Conservation (phyloP, 2,797 vertebrate genomes). For the Carapus acus region DNA sequence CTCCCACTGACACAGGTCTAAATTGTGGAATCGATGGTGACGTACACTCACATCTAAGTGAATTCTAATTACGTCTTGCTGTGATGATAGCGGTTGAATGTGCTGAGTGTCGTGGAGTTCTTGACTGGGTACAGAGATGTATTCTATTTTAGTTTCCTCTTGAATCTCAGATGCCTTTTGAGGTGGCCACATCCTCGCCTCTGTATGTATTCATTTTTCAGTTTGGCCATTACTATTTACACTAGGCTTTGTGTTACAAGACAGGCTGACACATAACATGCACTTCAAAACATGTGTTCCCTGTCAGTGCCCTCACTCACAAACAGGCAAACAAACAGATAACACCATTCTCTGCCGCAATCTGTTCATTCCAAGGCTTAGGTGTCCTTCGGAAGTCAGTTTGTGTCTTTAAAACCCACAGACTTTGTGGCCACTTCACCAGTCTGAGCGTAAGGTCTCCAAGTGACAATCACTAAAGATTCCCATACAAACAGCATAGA, state of each 20-base stretch:
- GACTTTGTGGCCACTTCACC: neutral
- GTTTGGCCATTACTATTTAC: too few relatives aligned
- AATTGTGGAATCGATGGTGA: too few relatives aligned
- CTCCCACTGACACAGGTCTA: too few relatives aligned
- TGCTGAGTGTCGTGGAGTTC: too few relatives aligned
- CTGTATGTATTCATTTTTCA: neutral
- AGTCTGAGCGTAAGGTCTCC: neutral
- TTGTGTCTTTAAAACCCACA: neutral
- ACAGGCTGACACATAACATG: neutral
- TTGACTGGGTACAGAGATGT: neutral
- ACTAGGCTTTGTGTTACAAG: too few relatives aligned
- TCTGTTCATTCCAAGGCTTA: conserved; percentile 1
- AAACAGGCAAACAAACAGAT: neutral
- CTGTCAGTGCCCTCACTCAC: neutral
- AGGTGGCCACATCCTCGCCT: neutral
- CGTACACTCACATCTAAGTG: too few relatives aligned
- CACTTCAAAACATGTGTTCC: neutral
- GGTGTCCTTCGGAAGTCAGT: too few relatives aligned
- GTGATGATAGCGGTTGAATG: too few relatives aligned
- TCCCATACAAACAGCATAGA: neutral
- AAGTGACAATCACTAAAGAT: neutral
- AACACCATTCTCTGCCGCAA: neutral
- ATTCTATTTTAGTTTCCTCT: neutral
- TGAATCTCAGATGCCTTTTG: neutral
- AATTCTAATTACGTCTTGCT: too few relatives aligned